Base-by-base conservation (phyloP, 2,797 vertebrate genomes). In the Takifugu ocellatus region DNA sequence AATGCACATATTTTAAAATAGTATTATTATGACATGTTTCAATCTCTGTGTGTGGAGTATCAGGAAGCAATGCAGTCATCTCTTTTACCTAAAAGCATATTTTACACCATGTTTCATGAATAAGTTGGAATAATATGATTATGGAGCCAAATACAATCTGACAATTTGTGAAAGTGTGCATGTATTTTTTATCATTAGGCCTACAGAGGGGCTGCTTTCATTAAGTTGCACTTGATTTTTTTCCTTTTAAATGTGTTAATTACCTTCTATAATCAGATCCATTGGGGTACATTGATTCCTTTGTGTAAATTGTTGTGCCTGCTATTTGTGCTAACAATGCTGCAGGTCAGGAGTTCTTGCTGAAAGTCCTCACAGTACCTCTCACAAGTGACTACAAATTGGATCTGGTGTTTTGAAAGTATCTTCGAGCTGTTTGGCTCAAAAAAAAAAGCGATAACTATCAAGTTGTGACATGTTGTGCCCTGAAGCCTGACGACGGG, bases 351-450 rank as follows among this genome's bases (percentile, higher is more conserved):
- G 27, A 29, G 2, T 29, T 29, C 27, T 29, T 7, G 7, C 4
- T 25, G 17, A 33, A 46, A 56, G 42, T 48, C 56, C 54, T 52
- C 36, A 2, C 63, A 26, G 29, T 27, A 47, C 68, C 62, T 48
- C 26, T 36, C 25, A 51, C 53, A 77, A 63, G 61, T 65, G 65
- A 75, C 51, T 63, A 21, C 42, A 51, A 43, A 49, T 57, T 51
- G 57, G 72, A 55, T 46, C 55, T 12, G 45, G 59, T 36, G 5
- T 58, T 60, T 26, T 25, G 47, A 68, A 29, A 61, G 31, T 44
- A 24, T 51, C 49, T 21, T 8, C 24, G 1, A 5, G 17, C 11
- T 39, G 25, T n/a, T 39, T 39, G 21, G 21, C 21, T 21, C 21
- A 21, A 21, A 21, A 21, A 21, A 21, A 21, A 21, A 21, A 21